phyloP scores from a whole-genome alignment of 1,140 invertebrate genomes.

The Philaenus spumarius region DNA sequence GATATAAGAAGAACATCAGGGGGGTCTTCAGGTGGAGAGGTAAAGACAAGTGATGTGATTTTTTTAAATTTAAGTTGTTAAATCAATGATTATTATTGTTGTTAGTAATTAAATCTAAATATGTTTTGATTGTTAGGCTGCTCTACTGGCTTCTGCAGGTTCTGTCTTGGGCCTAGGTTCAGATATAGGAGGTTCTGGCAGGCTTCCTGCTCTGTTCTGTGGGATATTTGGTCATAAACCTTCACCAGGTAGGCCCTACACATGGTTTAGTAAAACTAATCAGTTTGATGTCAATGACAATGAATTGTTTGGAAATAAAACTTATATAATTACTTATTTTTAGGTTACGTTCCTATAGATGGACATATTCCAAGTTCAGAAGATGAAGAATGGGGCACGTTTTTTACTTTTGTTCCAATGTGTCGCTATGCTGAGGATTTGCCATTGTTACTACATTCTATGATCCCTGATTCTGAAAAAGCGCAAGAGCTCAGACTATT shows the following conservation, averaged over 20 bases:
- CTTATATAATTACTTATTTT: no score
- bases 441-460: constrained; percentile 38
- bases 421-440: constrained; percentile 23
- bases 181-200: constrained; percentile 79
- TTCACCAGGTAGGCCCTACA: constrained; percentile 56
- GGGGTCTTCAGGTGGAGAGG: constrained; percentile 74
- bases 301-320: no score
- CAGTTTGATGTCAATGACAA: not conserved
- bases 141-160: constrained; percentile 60
- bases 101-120: no score
- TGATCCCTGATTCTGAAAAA: constrained; percentile 52
- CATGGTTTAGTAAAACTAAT: not conserved
- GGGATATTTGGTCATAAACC: constrained; percentile 88
- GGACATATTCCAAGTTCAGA: constrained; percentile 72
- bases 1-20: constrained; percentile 63
- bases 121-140: constrained; percentile 43
- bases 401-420: constrained; percentile 21
- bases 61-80: not conserved
- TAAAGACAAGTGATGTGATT: constrained; percentile 35
- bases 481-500: constrained; percentile 58
- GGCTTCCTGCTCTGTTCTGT: constrained; percentile 75
- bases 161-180: constrained; percentile 76
- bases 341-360: constrained; percentile 64
- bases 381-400: constrained; percentile 54
- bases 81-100: no score